Base-by-base conservation (phyloP, 2,888 invertebrate genomes). In the Eupelmus urozonus region DNA sequence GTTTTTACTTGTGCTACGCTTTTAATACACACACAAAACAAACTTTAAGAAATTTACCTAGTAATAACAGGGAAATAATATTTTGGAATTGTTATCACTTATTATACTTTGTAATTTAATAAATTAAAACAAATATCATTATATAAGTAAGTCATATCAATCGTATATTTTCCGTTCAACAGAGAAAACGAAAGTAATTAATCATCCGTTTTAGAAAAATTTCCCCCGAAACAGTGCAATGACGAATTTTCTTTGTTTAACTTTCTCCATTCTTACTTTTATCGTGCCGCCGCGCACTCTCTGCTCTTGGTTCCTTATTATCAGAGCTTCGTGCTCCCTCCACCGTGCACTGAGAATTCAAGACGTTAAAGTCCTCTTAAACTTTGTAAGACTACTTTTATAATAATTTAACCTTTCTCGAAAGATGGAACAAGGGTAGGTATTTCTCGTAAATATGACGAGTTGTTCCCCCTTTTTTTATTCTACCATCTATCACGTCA, bases 311-410 rank as follows among this genome's bases (percentile, higher is more conserved):
- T 53, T 65, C 60, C 66, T 59, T 72, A 77, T 76, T 71, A 76
- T 70, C 65, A 71, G 57, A 18, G 20, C 34, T 42, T 34, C 42
- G n/a, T 0, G 51, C 25, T 25, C 16, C 59, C 13, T 45, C 13
- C 42, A 53, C 20, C 42, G 16, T 34, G 20, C 25, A 13, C 49
- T 20, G 63, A 18, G 65, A 76, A 57, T 65, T 65, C 45, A 65
- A 65, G 53, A 71, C 53, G 49, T 76, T 76, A 76, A 76, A 76
- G 57, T 76, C 71, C 53, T 65, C 62, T 71, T 76, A 70, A 57
- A 76, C 57, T 71, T 76, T 63, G 40, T 40, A 40, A 29, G 57
- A 27, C 27, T 49, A 76, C 57, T 76, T 65, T 65, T 65, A 55
- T 65, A 76, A 70, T 76, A 76, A 76, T 71, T 76, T 27, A 57